Conservation (phyloP, 2,113 vertebrate species). For the Ameiurus melas region DNA sequence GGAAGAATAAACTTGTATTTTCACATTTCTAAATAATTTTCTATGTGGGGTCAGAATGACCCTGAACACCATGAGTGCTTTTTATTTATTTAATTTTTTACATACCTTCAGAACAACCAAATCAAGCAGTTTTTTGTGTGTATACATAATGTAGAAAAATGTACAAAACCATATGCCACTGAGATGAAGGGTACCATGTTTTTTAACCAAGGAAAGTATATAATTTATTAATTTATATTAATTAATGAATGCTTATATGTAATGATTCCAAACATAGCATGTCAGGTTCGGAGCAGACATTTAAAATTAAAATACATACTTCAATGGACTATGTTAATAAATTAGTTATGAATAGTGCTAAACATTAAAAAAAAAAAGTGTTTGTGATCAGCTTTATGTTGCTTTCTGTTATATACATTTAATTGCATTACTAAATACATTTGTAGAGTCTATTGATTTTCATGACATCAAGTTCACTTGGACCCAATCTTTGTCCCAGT, state of each 20-base stretch:
- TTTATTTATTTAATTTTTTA: no score
- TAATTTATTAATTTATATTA: background rate
- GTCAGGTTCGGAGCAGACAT: background rate
- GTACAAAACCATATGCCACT: no score
- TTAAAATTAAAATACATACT: background rate
- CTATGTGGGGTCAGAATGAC: no score
- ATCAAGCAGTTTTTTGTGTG: no score
- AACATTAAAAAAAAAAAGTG: background rate
- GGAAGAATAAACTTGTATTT: no score
- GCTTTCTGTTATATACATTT: background rate
- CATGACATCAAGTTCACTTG: conserved; percentile 70
- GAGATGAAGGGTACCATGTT: background rate
- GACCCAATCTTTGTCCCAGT: conserved; percentile 66
- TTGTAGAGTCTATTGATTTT: conserved; percentile 77
- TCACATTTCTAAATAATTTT: no score
- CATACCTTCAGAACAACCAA: no score
- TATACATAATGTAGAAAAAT: background rate
- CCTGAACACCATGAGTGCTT: no score
- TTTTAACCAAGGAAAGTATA: background rate
- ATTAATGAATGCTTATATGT: background rate
- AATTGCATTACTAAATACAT: conserved; percentile 61
- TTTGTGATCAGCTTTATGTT: background rate
- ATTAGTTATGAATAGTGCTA: background rate
- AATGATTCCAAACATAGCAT: background rate
- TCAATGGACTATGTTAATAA: background rate